phyloP scores from a whole-genome alignment of 2,888 invertebrate genomes.

The Philonicus albiceps region DNA sequence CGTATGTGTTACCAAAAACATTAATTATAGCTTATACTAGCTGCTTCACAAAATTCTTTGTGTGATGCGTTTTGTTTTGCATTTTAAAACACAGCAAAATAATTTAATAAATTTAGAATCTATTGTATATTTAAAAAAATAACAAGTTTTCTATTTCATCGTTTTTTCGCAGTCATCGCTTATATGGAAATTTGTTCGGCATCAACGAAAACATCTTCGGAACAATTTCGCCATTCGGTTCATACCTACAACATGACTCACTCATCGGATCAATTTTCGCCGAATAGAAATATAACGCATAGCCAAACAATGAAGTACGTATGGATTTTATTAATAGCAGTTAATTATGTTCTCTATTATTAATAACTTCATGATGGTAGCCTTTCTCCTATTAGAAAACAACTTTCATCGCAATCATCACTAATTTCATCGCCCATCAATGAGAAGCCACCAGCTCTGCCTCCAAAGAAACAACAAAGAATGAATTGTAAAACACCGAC shows the following conservation, averaged over 20 bases:
- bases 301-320: constrained; percentile 64
- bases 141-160: not conserved
- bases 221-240: constrained; percentile 86
- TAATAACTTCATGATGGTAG: constrained; percentile 44
- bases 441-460: constrained; percentile 69
- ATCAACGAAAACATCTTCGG: constrained; percentile 74
- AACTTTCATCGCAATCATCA: constrained; percentile 48
- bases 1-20: not conserved
- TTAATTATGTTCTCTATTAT: constrained; percentile 43
- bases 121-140: not conserved
- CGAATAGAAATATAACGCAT: constrained; percentile 61
- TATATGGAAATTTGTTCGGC: constrained; percentile 97
- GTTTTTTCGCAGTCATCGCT: constrained; percentile 79
- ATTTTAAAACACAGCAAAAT: not conserved
- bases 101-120: not conserved
- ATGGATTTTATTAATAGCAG: not conserved
- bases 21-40: not conserved
- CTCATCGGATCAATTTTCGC: constrained; percentile 59
- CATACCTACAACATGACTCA: constrained; percentile 73
- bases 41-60: not conserved
- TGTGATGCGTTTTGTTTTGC: not conserved
- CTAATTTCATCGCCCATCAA: constrained; percentile 49
- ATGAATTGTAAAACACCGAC: constrained; percentile 62
- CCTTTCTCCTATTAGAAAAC: constrained; percentile 48
- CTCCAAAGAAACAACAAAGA: constrained; percentile 68